Conservation (phyloP, 2,888 invertebrate species). For the Leptothorax acervorum region DNA sequence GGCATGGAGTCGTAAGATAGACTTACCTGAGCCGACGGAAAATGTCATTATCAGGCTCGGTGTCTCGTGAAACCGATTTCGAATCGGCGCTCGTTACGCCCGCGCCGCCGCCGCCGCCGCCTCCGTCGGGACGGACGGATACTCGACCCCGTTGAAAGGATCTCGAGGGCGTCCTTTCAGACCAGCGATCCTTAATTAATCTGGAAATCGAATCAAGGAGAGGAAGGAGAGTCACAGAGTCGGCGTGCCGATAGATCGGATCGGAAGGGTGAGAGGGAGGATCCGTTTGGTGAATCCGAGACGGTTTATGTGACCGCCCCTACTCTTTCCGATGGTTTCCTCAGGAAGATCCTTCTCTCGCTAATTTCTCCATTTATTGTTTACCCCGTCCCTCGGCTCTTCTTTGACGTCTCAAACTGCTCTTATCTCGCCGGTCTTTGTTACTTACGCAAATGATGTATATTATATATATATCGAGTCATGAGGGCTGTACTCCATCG, state of each 20-base stretch:
- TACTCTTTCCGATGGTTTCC: conserved; percentile 41
- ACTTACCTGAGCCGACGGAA: conserved; percentile 65
- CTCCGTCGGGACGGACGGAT: conserved; percentile 59
- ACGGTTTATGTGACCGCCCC: conserved; percentile 57
- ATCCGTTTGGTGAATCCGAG: conserved; percentile 54
- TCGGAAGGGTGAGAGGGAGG: conserved; percentile 39
- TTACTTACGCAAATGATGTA: conserved; percentile 48
- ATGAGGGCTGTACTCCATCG: background rate
- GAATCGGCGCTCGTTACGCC: conserved; percentile 71
- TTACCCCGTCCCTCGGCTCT: conserved; percentile 57
- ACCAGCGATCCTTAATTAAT: conserved; percentile 76
- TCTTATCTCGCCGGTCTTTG: conserved; percentile 50
- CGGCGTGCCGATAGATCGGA: conserved; percentile 64
- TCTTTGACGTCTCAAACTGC: conserved; percentile 55
- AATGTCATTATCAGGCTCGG: conserved; percentile 73
- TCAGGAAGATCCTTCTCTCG: conserved; percentile 52
- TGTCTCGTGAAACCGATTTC: conserved; percentile 74
- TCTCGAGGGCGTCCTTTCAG: conserved; percentile 72
- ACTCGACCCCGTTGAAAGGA: conserved; percentile 74
- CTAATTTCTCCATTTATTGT: conserved; percentile 70
- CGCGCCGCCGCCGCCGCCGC: conserved; percentile 10
- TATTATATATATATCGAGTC: background rate
- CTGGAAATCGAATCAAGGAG: conserved; percentile 73
- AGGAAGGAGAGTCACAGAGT: conserved; percentile 55
- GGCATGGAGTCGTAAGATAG: conserved; percentile 53